Percentiles rank a stretch among this genome's conserved stretches.
These are phyloP conservation scores for Porites evermanni DNA, from an alignment of 92 coral and sea anemone species.

Conservation along the genomic window DNA sequence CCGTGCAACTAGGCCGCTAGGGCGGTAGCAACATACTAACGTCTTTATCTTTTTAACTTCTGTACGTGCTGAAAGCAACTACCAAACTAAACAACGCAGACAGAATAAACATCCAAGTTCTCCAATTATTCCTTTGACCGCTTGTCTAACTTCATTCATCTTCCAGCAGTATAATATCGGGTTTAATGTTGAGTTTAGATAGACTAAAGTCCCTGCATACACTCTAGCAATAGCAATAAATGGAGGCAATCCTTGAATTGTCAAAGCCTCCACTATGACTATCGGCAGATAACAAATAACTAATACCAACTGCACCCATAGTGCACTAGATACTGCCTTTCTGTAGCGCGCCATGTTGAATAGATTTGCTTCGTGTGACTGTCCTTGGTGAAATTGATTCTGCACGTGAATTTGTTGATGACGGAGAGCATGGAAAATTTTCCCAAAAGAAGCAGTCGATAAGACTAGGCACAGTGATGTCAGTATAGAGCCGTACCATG, in stretches of 20 bases:
- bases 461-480: neutral
- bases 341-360: slow-evolving; percentile 29
- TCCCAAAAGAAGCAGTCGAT: neutral
- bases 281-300: neutral
- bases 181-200: neutral
- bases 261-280: neutral
- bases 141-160: neutral
- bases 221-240: too few relatives aligned
- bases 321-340: slow-evolving; percentile 10
- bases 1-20: too few relatives aligned
- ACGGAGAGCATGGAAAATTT: neutral
- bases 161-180: neutral
- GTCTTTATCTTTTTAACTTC: too few relatives aligned
- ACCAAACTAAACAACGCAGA: too few relatives aligned
- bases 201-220: neutral
- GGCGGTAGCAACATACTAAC: too few relatives aligned
- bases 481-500: neutral
- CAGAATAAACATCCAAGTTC: neutral
- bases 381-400: neutral
- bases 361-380: neutral
- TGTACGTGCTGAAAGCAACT: too few relatives aligned
- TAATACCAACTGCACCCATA: slow-evolving; percentile 9
- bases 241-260: neutral
- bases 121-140: neutral
- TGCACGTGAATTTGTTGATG: neutral